Base-by-base conservation (phyloP, 2,113 vertebrate species). In the Sylvietta virens region DNA sequence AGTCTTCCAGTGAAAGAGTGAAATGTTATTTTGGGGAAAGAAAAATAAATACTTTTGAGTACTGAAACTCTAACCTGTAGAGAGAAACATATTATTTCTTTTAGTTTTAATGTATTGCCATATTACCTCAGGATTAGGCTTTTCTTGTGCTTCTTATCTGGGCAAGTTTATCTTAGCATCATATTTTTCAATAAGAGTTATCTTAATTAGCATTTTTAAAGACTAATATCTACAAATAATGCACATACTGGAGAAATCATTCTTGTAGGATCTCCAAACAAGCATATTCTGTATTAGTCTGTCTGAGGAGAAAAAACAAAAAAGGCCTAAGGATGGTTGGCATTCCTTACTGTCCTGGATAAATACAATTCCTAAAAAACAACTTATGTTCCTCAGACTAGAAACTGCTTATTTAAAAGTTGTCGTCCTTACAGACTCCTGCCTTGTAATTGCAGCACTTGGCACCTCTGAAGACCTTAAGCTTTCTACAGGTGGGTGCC, bases 261-360 rank as follows among this genome's bases (percentile, higher is more conserved):
- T 88, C 10, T 15, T 83, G 20, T 23, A 31, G 8, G 4, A 60
- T 83, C 17, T 8, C 8, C 11, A 37, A 21, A 47, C 2, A 73
- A 40, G 3, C 2, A 58, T 45, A 33, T 40, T 74, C n/a, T 62
- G 2, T 58, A 54, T 50, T 50, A 54, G 3, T 13, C 28, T 27
- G 3, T 64, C 5, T 37, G 23, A 13, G 9, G 3, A 3, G 6
- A 5, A 27, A 40, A 28, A 3, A 11, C 7, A 33, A 9, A 44
- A 44, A 31, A 30, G 3, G 8, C 9, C 4, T n/a, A 65, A 65
- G 11, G 6, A 30, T 2, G 2, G 5, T 60, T 44, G 33, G 6
- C 4, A 18, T 12, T 58, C 76, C 39, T 56, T 62, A 45, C 5
- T 77, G 42, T 53, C 20, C 5, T 90, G 22, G 5, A 39, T 31